These are phyloP conservation scores for Hylaeus volcanicus DNA, from an alignment of 1,140 invertebrate species.

Conservation along the genomic window DNA sequence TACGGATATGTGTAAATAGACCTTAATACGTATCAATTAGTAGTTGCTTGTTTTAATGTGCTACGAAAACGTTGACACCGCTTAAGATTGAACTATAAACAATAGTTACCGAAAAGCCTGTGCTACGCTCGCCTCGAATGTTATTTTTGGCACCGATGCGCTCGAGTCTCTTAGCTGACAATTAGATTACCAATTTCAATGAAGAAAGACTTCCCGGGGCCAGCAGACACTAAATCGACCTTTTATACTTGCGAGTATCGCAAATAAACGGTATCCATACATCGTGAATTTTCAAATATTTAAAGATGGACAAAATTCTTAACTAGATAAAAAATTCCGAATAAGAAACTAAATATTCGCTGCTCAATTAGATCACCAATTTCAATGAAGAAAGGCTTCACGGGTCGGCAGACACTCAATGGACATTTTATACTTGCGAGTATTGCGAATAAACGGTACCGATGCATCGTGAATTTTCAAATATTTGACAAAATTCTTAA, in stretches of 20 bases:
- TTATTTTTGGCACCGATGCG: conserved; percentile 7
- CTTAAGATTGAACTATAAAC: background rate
- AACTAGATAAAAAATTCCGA: too few species aligned
- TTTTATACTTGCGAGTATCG: too few species aligned
- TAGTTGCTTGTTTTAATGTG: too few species aligned
- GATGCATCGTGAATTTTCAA: background rate
- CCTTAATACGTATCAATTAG: too few species aligned
- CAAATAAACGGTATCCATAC: too few species aligned
- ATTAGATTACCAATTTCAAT: background rate
- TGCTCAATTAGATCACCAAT: background rate
- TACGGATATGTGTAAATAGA: too few species aligned
- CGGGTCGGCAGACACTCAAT: background rate
- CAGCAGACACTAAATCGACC: background rate
- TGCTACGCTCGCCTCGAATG: background rate
- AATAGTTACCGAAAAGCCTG: background rate
- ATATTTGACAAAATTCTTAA: background rate
- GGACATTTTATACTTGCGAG: too few species aligned
- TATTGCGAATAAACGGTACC: too few species aligned
- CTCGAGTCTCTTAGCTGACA: background rate
- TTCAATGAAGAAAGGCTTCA: background rate
- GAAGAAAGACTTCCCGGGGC: background rate
- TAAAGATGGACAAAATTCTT: too few species aligned
- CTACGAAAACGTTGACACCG: background rate
- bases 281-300: too few species aligned
- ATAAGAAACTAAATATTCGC: too few species aligned